These are phyloP conservation scores for Alentia gelatinosa DNA, from an alignment of 2,888 invertebrate species.

Conservation along the genomic window DNA sequence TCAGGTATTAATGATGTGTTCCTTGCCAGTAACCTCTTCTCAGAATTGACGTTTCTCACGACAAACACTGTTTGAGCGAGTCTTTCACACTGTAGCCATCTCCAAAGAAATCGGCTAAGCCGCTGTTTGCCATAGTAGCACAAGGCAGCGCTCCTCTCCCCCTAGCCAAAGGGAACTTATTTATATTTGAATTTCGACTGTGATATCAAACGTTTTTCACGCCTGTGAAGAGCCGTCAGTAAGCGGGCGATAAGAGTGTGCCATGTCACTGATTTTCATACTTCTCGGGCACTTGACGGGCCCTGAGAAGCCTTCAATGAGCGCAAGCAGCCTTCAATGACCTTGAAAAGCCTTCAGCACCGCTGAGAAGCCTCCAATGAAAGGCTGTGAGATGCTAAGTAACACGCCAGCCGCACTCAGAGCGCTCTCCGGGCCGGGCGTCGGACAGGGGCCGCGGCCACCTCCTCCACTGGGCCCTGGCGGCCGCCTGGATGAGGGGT, in stretches of 20 bases:
- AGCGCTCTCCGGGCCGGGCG: neutral
- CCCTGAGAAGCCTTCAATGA: neutral
- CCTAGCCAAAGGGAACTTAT: neutral
- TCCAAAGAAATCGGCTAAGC: neutral
- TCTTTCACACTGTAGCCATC: neutral
- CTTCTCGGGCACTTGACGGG: neutral
- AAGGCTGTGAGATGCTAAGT: neutral
- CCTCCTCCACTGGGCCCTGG: constrained; percentile 19
- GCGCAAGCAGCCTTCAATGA: neutral
- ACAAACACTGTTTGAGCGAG: constrained; percentile 17
- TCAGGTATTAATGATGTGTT: constrained; percentile 1
- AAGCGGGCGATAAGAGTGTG: neutral
- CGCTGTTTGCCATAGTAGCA: neutral
- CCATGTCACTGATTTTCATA: neutral
- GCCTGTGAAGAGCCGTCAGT: neutral
- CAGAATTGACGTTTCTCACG: constrained; percentile 28
- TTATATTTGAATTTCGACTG: neutral
- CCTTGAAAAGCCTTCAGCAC: neutral
- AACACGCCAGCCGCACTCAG: constrained; percentile 37
- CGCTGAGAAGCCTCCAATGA: neutral
- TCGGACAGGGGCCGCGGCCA: neutral
- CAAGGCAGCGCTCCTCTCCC: neutral
- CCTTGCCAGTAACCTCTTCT: neutral
- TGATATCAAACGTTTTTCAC: neutral
- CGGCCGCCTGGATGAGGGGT: constrained; percentile 3